Base-by-base conservation (phyloP, 64 coral and sea anemone species). In the Stylophora pistillata region DNA sequence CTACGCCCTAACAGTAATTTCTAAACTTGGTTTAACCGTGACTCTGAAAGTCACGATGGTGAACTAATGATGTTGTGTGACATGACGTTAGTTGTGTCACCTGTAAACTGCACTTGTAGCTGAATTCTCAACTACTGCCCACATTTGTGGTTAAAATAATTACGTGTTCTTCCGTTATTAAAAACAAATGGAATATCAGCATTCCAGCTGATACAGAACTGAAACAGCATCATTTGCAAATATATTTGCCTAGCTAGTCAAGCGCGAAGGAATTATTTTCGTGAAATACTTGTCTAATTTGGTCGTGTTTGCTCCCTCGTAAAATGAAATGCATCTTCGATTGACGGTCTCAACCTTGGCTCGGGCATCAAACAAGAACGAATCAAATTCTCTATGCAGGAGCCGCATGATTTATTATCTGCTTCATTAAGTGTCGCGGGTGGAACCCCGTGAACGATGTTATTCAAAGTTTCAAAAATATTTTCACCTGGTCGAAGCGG, bases 391-490 rank as follows among this genome's bases (percentile, higher is more conserved):
- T 29, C 72, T 70, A 89, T 68, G 60, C 76, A 37, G 4, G 88
- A 64, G 23, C 89, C 78, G 76, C 78, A 93, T 65, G 25, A 83
- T n/a, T 47, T 47, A 15, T 41, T 81, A 5, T 86, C 77, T 13
- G 74, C 32, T 33, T 89, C 72, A 37, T 55, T 53, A 21, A 95
- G 53, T 18, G 72, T 89, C 18, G 72, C 71, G 1, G 94, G 94
- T 9, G 90, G 73, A 25, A 72, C 74, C 47, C 94, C 94, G 31
- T 95, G 68, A 0, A 95, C 94, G 5, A 95, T 92, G 25, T 92
- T 91, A 14, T 89, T 92, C 27, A 95, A 60, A 58, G 59, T 69
- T 55, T 95, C 90, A 62, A 92, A 95, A 58, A 95, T 63, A 47
- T 74, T 91, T 25, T 75, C 79, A 25, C 89, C 94, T 31, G 28